Percentiles rank a stretch among this genome's conserved stretches.
These are phyloP conservation scores for Bettongia penicillata DNA, from an alignment of 2,113 vertebrate genomes.

Conservation along the genomic window DNA sequence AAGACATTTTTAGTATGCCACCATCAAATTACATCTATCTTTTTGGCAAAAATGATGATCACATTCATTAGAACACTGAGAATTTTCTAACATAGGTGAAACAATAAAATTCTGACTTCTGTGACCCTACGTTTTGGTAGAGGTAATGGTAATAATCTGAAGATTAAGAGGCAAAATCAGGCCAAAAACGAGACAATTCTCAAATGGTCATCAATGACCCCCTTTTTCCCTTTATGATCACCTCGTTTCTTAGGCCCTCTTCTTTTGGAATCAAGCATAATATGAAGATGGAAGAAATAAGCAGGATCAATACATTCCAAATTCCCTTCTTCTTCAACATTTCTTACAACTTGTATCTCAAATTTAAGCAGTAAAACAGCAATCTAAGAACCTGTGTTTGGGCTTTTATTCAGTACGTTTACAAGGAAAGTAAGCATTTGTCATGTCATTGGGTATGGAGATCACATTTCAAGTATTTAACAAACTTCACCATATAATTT, in stretches of 20 bases:
- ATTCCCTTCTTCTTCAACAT: neutral
- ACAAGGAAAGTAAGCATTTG: constrained; percentile 50
- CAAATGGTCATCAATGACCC: neutral
- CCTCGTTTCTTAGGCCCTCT: neutral
- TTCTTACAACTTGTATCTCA: neutral
- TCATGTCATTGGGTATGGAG: constrained; percentile 49
- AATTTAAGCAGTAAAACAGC: neutral
- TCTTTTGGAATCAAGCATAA: neutral
- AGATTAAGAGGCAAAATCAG: neutral
- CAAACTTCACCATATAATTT: constrained; percentile 34
- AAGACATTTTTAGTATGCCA: neutral
- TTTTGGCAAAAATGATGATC: neutral
- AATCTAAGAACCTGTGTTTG: constrained; percentile 26
- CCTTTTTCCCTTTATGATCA: neutral
- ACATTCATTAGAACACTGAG: too few species aligned
- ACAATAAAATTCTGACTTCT: neutral
- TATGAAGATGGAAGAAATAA: neutral
- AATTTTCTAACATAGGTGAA: neutral
- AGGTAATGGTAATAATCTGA: neutral
- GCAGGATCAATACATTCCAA: neutral
- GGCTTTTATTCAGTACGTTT: constrained; percentile 58
- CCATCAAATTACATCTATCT: neutral
- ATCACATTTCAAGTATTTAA: constrained; percentile 40
- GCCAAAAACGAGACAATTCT: neutral
- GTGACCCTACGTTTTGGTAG: neutral